Evolutionary conservation across 2,113 vertebrate genomes (phyloP), one percentile per base, ranked within the genome.

Genomic region (Sapajus apella): DNA sequence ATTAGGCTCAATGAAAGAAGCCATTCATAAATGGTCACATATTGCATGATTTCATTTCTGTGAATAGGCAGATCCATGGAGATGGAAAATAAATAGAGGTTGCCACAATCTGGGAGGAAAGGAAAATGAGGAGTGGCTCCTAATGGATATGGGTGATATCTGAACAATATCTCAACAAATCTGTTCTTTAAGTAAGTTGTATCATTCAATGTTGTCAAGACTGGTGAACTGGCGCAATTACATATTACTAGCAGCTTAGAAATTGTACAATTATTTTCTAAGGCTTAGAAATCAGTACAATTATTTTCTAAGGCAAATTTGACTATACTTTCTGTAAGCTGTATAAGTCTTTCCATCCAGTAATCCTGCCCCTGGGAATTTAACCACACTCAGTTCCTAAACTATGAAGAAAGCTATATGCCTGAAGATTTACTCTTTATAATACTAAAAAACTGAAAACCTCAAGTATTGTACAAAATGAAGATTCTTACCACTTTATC

Each of bases 271-370:
- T 61, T 55, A 23, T 94, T 89, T 94, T 80, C 64, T 91, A 94
- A 92, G 47, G 7, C 6, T 68, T 85, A 84, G 47, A 84, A 70
- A 79, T 79, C 56, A 76, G 35, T 81, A 40, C 5, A 83, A 73
- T 61, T 55, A 30, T 94, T 89, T 94, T 80, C 55, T 88, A 92
- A 94, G 81, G 45, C 4, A 75, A 92, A 89, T 70, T 82, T 94
- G 47, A 79, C 40, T 96, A 5, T 37, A 52, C n/a, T 16, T 88
- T 72, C 20, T 18, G 43, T 45, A 27, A 88, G 27, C 32, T 5
- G 7, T n/a, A 11, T 3, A 58, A 43, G 21, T 75, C 17, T 52
- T 85, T 52, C 21, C 45, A 66, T 47, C 5, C 32, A 56, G 8
- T 30, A 56, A 94, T 66, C n/a, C 23, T n/a, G 21, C 30, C 35